Evolutionary conservation across 2,888 invertebrate genomes (phyloP), one percentile per base, ranked within the genome.

Genomic region (Omphaloscelis lunosa): DNA sequence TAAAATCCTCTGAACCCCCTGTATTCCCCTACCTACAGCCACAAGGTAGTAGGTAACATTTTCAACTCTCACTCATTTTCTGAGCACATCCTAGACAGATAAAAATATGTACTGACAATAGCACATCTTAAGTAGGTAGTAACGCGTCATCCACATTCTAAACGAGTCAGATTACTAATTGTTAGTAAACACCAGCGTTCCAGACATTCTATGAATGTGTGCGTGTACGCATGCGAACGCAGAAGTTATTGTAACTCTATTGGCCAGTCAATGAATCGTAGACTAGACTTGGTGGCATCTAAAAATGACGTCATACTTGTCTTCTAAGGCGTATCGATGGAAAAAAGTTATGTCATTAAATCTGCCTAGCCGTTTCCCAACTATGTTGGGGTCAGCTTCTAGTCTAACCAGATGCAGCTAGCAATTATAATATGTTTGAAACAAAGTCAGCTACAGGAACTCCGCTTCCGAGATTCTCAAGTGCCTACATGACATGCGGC

Each of bases 181-280:
- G 68, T 82, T 82, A 51, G 79, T 82, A 82, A 82, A 82, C 63
- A 81, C 6, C 12, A 4, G 17, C 83, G 75, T 59, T 67, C 62
- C 65, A 48, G 63, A 65, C 68, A 61, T 65, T 34, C 51, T 65
- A 12, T 17, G 48, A 39, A 56, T 62, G 61, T 74, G 48, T 71
- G 78, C 23, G 67, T 27, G 51, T 53, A 71, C 78, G 67, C 73
- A 59, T 48, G n/a, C 27, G 27, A 17, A 48, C 58, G 12, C 56
- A 51, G 34, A 53, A 63, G 27, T 29, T 51, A 34, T 82, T 70
- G 59, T 74, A 39, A 23, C 0, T 12, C 34, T 45, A 53, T 58
- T 39, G 48, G 17, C 12, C 15, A 34, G 45, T 48, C 75, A 56
- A 76, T 76, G 41, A 6, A 34, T 23, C 45, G 41, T 45, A 20